Evolutionary conservation across 30 jellyfish, hydroid and myxozoan species (phyloP).

Genomic region (Phacellophora camtschatica): DNA sequence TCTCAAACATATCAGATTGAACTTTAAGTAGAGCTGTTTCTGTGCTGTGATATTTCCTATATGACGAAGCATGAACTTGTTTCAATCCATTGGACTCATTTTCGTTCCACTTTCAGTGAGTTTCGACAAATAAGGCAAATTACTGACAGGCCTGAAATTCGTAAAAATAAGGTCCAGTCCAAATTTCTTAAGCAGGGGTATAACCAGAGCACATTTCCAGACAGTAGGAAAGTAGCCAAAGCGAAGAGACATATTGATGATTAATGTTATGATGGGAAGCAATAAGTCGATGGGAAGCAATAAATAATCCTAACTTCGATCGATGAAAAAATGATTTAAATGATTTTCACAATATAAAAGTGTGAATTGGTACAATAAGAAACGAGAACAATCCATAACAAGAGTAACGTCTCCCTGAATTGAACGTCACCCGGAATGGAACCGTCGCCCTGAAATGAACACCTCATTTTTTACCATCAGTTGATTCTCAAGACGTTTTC

Average conservation of each 20-base stretch:
- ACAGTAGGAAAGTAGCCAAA: slow-evolving; percentile 18
- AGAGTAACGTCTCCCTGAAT: too few relatives aligned
- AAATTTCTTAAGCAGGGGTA: slow-evolving; percentile 23
- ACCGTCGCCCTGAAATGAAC: too few relatives aligned
- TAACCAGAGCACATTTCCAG: slow-evolving; percentile 39
- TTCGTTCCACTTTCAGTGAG: slow-evolving; percentile 36
- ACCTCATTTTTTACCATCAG: too few relatives aligned
- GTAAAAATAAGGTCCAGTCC: slow-evolving; percentile 22
- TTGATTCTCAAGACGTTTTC: too few relatives aligned
- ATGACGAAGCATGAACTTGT: slow-evolving; percentile 19
- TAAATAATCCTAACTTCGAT: too few relatives aligned
- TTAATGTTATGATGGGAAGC: too few relatives aligned
- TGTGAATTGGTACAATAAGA: too few relatives aligned
- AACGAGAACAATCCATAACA: too few relatives aligned
- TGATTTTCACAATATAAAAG: too few relatives aligned
- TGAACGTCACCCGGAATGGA: too few relatives aligned
- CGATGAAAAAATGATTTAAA: too few relatives aligned
- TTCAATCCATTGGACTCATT: slow-evolving; percentile 8
- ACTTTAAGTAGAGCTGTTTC: slow-evolving; percentile 39
- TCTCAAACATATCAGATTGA: slow-evolving; percentile 13
- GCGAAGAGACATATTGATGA: slow-evolving; percentile 23
- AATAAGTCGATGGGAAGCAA: too few relatives aligned
- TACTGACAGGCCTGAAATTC: slow-evolving; percentile 49
- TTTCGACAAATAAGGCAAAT: slow-evolving; percentile 25
- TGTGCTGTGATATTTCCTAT: slow-evolving; percentile 38